Evolutionary conservation across 2,888 invertebrate species (phyloP).

Genomic region (Drosophila atroscutellata): DNA sequence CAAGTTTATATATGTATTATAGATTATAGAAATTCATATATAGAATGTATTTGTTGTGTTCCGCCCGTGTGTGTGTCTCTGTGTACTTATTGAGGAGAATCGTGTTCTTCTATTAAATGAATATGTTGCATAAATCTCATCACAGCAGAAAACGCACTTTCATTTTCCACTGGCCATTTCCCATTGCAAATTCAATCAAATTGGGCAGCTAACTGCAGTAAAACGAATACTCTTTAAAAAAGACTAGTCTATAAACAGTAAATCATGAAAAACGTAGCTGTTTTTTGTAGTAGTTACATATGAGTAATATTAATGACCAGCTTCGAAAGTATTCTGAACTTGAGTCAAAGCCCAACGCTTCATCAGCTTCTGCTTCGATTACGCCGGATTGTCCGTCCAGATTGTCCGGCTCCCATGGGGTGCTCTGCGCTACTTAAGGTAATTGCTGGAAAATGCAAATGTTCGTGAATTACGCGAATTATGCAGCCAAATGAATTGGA

Average conservation of each 20-base stretch:
- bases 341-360: neutral
- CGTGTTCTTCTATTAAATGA: neutral
- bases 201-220: neutral
- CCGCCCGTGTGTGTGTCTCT: neutral
- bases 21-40: too few relatives aligned
- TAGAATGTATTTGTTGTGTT: neutral
- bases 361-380: neutral
- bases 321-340: neutral
- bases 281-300: neutral
- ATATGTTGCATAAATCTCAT: neutral
- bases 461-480: conserved; percentile 66
- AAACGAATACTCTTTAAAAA: neutral
- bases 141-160: neutral
- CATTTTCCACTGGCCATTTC: conserved; percentile 3
- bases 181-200: neutral
- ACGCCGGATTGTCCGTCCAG: conserved; percentile 1
- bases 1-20: neutral
- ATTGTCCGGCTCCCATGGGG: conserved; percentile 40
- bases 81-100: neutral
- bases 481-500: conserved; percentile 21
- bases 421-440: conserved; percentile 68
- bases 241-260: neutral
- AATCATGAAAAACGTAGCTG: neutral
- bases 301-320: neutral
- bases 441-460: conserved; percentile 74